phyloP scores from a whole-genome alignment of 92 coral and sea anemone genomes.

The Diadumene lineata region DNA sequence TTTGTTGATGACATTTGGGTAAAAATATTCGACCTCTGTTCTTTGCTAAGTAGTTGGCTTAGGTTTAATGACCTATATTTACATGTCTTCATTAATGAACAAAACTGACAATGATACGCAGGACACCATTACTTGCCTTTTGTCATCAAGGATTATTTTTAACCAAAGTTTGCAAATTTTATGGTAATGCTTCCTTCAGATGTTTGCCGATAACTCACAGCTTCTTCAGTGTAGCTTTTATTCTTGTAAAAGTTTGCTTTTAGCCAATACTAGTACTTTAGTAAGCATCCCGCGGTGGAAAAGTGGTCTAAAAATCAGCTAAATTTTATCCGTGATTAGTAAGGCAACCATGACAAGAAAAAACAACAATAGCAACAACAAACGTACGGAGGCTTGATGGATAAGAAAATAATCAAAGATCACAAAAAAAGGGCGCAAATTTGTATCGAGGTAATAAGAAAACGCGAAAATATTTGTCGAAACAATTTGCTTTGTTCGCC shows the following conservation, averaged over 20 bases:
- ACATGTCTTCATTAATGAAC: conserved; percentile 36
- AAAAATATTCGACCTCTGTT: conserved; percentile 18
- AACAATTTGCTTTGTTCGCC: too few species aligned
- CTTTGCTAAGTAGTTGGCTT: conserved; percentile 25
- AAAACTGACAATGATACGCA: conserved; percentile 45
- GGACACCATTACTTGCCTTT: conserved; percentile 37
- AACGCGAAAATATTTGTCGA: too few species aligned
- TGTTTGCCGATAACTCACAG: conserved; percentile 25
- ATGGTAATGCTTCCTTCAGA: conserved; percentile 38
- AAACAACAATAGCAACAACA: too few species aligned
- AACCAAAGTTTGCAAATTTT: conserved; percentile 19
- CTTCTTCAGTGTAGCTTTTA: background rate
- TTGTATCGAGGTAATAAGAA: too few species aligned
- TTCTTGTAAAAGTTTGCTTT: background rate
- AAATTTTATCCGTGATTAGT: too few species aligned
- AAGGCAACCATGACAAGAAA: too few species aligned
- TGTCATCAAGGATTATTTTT: conserved; percentile 51
- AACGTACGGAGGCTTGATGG: too few species aligned
- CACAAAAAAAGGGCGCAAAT: too few species aligned
- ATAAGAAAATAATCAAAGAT: too few species aligned
- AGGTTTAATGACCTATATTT: conserved; percentile 29
- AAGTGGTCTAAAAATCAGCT: too few species aligned
- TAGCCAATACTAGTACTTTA: background rate
- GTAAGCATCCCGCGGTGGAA: too few species aligned
- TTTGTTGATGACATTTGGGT: conserved; percentile 5